These are phyloP conservation scores for Echinops telfairi DNA, from an alignment of 2,113 vertebrate species.

Conservation along the genomic window DNA sequence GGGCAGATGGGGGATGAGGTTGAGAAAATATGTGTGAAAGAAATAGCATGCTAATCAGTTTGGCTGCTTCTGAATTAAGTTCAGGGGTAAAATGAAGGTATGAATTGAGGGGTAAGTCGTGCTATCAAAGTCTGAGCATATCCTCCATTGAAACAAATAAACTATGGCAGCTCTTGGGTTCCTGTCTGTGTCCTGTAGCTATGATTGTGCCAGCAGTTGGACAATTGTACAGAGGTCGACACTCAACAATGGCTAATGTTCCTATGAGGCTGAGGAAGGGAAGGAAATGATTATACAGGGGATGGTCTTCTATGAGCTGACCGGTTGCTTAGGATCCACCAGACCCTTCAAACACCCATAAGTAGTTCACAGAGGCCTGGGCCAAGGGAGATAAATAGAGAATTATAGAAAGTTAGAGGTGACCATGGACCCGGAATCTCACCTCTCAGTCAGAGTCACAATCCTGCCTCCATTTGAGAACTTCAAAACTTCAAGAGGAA, in stretches of 20 bases:
- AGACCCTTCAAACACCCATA: neutral
- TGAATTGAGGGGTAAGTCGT: neutral
- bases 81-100: neutral
- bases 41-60: neutral
- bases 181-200: neutral
- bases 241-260: neutral
- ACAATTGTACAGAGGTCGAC: neutral
- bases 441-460: too few relatives aligned
- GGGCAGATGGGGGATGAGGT: neutral
- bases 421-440: too few relatives aligned
- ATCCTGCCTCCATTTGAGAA: too few relatives aligned
- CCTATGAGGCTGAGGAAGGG: neutral
- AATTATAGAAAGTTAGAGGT: too few relatives aligned
- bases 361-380: too few relatives aligned
- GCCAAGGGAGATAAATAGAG: too few relatives aligned
- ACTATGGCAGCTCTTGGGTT: neutral
- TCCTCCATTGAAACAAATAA: neutral
- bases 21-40: neutral
- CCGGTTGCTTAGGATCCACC: too few relatives aligned
- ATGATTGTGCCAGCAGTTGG: neutral
- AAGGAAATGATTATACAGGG: neutral
- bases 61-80: neutral
- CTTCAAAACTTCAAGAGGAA: too few relatives aligned
- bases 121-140: neutral
- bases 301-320: neutral